These are phyloP conservation scores for Alectura lathami DNA, from an alignment of 2,113 vertebrate genomes.

Conservation along the genomic window DNA sequence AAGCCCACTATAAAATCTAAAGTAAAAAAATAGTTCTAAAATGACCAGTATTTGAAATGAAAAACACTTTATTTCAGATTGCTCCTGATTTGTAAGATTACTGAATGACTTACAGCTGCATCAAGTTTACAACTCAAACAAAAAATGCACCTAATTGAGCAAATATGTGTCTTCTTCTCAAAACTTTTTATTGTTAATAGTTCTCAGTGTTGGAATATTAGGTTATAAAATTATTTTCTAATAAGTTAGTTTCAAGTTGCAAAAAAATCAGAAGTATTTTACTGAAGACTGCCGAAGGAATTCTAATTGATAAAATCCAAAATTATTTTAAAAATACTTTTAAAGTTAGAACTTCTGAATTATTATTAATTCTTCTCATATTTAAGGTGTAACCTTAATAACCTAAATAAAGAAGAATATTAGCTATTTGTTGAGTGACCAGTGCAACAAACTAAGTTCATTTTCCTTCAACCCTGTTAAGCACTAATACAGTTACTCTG, in stretches of 20 bases:
- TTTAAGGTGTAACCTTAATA: background rate
- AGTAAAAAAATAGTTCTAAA: background rate
- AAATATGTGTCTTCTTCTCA: fast-evolving
- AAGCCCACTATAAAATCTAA: background rate
- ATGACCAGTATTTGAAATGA: background rate
- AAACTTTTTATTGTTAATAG: background rate
- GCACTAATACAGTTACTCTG: background rate
- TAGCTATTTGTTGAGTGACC: background rate
- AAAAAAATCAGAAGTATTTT: background rate
- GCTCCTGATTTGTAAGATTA: background rate
- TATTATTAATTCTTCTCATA: background rate
- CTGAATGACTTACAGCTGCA: background rate
- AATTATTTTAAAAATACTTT: background rate
- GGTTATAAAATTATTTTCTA: background rate
- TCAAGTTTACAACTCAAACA: background rate
- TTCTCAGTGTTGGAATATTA: background rate
- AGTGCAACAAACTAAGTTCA: background rate
- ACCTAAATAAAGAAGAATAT: background rate
- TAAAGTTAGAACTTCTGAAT: background rate
- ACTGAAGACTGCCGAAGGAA: background rate
- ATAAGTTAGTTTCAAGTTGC: background rate
- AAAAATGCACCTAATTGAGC: background rate
- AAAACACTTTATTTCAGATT: background rate
- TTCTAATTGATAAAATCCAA: background rate
- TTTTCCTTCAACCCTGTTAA: background rate